These are phyloP conservation scores for Clamator glandarius DNA, from an alignment of 2,797 vertebrate genomes.

Conservation along the genomic window DNA sequence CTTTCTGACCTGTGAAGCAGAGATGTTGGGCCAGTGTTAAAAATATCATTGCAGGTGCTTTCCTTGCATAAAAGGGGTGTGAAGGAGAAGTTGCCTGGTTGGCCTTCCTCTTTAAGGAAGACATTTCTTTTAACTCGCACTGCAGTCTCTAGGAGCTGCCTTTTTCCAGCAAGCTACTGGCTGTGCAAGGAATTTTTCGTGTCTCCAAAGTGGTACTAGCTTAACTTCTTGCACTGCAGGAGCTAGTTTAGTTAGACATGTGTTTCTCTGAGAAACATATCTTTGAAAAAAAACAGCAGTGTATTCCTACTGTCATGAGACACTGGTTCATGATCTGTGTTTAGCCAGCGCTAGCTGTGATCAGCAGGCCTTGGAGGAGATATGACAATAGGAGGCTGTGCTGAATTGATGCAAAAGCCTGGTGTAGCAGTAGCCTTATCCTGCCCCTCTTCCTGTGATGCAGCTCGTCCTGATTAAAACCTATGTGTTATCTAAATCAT, in stretches of 20 bases:
- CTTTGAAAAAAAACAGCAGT: neutral
- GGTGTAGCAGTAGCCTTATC: neutral
- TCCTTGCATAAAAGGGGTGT: neutral
- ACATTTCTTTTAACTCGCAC: neutral
- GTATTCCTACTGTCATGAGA: neutral
- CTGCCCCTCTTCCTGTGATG: neutral
- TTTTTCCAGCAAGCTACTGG: neutral
- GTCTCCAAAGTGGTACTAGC: neutral
- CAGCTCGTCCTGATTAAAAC: neutral
- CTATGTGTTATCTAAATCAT: neutral
- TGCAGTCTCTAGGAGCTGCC: neutral
- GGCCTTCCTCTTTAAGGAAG: neutral
- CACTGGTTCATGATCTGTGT: neutral
- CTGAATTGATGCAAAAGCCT: neutral
- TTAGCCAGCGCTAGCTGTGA: neutral
- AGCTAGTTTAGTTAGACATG: neutral
- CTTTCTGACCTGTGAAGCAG: neutral
- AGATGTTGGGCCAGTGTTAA: neutral
- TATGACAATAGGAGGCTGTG: neutral
- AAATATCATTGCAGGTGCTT: neutral
- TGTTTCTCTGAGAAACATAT: neutral
- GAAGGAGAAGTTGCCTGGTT: neutral
- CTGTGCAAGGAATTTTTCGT: neutral
- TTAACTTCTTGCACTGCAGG: neutral
- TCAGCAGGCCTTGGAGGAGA: neutral